Conservation (phyloP, 2,888 invertebrate genomes). For the Tetragnatha montana region DNA sequence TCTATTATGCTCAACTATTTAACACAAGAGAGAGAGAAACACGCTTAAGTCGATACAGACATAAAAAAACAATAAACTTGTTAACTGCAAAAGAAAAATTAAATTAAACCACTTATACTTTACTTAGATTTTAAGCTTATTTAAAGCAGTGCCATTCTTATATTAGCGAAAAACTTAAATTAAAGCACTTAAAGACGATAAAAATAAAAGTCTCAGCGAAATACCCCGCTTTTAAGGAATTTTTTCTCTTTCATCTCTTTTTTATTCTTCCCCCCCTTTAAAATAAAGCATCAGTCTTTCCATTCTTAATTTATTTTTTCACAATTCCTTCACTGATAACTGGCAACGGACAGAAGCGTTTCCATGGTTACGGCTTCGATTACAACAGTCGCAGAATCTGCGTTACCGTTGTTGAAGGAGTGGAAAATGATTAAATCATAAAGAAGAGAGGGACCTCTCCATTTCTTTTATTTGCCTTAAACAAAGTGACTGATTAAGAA, state of each 20-base stretch:
- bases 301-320: conserved; percentile 45
- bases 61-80: conserved; percentile 45
- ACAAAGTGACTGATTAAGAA: conserved; percentile 16
- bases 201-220: conserved; percentile 56
- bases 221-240: conserved; percentile 29
- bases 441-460: conserved; percentile 15
- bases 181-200: conserved; percentile 54
- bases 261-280: conserved; percentile 8
- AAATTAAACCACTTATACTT: conserved; percentile 65
- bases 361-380: conserved; percentile 42
- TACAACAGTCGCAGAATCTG: conserved; percentile 47
- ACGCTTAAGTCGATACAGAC: conserved; percentile 35
- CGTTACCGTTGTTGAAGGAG: conserved; percentile 12
- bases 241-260: conserved; percentile 23
- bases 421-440: conserved; percentile 55
- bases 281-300: conserved; percentile 21
- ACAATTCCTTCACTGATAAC: conserved; percentile 39
- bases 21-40: conserved; percentile 21
- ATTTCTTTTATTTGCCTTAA: not conserved
- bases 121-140: conserved; percentile 64
- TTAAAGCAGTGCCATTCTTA: conserved; percentile 54
- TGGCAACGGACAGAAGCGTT: conserved; percentile 45
- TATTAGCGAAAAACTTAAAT: conserved; percentile 59
- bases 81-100: conserved; percentile 50
- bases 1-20: conserved; percentile 41